These are phyloP conservation scores for Caenorhabditis sp. DNA, from an alignment of 2,888 invertebrate genomes.

Conservation along the genomic window DNA sequence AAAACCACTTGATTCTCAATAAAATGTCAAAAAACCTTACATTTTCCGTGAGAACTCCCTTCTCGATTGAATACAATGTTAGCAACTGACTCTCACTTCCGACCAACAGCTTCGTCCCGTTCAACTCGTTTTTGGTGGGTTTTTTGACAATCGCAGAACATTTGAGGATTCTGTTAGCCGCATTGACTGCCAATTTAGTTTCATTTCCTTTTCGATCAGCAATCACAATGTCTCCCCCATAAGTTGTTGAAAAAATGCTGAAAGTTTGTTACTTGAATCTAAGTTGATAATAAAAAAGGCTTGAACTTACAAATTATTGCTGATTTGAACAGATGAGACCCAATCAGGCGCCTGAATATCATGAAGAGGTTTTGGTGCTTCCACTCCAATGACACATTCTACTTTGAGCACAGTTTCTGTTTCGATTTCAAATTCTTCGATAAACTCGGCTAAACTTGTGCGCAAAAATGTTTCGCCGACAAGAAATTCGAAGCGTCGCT, in stretches of 20 bases:
- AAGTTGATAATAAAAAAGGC: slow-evolving; percentile 4
- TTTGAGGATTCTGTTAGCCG: slow-evolving; percentile 33
- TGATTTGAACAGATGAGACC: slow-evolving; percentile 82
- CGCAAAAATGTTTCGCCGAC: slow-evolving; percentile 64
- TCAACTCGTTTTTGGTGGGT: slow-evolving; percentile 26
- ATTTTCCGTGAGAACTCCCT: slow-evolving; percentile 27
- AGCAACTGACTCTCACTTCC: slow-evolving; percentile 63
- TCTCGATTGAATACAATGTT: slow-evolving; percentile 44
- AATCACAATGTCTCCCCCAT: slow-evolving; percentile 61
- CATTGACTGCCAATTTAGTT: slow-evolving; percentile 23
- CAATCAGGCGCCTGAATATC: slow-evolving; percentile 94
- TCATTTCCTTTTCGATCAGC: slow-evolving; percentile 54
- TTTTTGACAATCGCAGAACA: slow-evolving; percentile 40
- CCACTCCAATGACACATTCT: slow-evolving; percentile 88
- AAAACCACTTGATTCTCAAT: neutral
- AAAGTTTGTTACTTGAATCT: slow-evolving; percentile 11
- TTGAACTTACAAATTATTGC: slow-evolving; percentile 56
- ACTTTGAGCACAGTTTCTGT: slow-evolving; percentile 84
- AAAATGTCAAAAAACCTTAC: no score
- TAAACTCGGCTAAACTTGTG: slow-evolving; percentile 59
- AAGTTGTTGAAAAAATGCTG: slow-evolving; percentile 65
- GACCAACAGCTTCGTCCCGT: slow-evolving; percentile 37
- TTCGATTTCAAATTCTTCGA: slow-evolving; percentile 56
- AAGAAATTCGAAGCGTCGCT: slow-evolving; percentile 62
- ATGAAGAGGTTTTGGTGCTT: slow-evolving; percentile 90